A percentile compares a stretch with the other conserved stretches of the same genome.
These are phyloP conservation scores for Platichthys stellatus DNA, from an alignment of 2,113 vertebrate species.

Conservation along the genomic window DNA sequence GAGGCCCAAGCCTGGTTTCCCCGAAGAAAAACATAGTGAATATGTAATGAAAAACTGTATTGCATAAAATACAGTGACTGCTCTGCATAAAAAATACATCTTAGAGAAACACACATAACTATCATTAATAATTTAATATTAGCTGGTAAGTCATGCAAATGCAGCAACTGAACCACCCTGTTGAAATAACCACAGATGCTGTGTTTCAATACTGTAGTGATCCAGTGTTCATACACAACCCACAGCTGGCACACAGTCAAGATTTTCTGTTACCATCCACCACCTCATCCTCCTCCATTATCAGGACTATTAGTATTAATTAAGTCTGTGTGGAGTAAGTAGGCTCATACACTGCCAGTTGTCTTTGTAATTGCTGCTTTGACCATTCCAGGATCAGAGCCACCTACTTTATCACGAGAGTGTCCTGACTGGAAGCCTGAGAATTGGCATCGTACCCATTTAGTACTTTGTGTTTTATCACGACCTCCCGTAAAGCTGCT, in stretches of 20 bases:
- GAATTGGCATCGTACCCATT: constrained; percentile 51
- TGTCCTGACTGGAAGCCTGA: constrained; percentile 49
- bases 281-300: constrained; percentile 16
- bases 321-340: constrained; percentile 38
- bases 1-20: too few relatives aligned
- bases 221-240: background rate
- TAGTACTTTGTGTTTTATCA: constrained; percentile 47
- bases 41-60: too few relatives aligned
- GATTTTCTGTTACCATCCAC: background rate
- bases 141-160: background rate
- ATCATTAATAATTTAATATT: background rate
- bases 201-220: background rate
- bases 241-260: background rate
- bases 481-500: constrained; percentile 45
- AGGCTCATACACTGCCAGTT: constrained; percentile 35
- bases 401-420: constrained; percentile 50
- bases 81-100: background rate
- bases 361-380: constrained; percentile 54
- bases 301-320: constrained; percentile 52
- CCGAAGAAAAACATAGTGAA: too few relatives aligned
- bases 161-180: background rate
- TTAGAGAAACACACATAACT: background rate
- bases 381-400: constrained; percentile 54
- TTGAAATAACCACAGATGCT: too few relatives aligned
- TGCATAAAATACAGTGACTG: background rate